Evolutionary conservation across 2,113 vertebrate species (phyloP).

Genomic region (Pelvicachromis taeniatus): DNA sequence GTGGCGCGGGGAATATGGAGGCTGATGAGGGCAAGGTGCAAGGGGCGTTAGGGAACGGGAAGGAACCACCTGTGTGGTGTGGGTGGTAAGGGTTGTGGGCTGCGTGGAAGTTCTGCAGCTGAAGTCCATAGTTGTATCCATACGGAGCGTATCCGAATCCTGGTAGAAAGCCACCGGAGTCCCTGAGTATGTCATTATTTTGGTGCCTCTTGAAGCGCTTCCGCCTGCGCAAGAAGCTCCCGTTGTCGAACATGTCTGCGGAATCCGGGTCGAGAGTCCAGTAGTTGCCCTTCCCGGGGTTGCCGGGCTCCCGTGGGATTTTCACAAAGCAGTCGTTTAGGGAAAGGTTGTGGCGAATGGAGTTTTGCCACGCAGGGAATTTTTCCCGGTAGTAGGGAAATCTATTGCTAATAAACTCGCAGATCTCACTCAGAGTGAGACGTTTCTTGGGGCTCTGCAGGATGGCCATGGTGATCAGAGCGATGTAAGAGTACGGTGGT

Average conservation of each 20-base stretch:
- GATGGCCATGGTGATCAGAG: constrained; percentile 95
- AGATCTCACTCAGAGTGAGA: constrained; percentile 94
- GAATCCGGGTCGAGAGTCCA: constrained; percentile 95
- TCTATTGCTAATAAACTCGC: constrained; percentile 93
- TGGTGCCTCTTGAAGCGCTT: constrained; percentile 95
- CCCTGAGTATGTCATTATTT: constrained; percentile 83
- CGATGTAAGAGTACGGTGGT: constrained; percentile 94
- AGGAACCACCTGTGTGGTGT: constrained; percentile 75
- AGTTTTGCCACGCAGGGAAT: constrained; percentile 94
- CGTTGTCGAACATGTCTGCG: constrained; percentile 95
- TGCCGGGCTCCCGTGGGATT: constrained; percentile 87
- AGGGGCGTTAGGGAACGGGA: constrained; percentile 82
- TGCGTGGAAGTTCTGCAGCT: constrained; percentile 86
- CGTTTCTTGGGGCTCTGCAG: constrained; percentile 95
- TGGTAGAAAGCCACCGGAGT: constrained; percentile 86
- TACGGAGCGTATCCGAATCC: constrained; percentile 94
- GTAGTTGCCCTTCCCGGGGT: constrained; percentile 93
- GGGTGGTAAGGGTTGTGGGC: constrained; percentile 73
- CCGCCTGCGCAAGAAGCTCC: constrained; percentile 87
- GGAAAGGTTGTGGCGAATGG: constrained; percentile 90
- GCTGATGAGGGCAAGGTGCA: constrained; percentile 78
- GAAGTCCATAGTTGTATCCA: constrained; percentile 92
- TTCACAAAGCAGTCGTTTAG: constrained; percentile 94
- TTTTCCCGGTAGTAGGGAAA: constrained; percentile 95
- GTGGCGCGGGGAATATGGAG: constrained; percentile 81